Base-by-base conservation (phyloP, 2,113 vertebrate genomes). In the Phylloscopus trochilus region DNA sequence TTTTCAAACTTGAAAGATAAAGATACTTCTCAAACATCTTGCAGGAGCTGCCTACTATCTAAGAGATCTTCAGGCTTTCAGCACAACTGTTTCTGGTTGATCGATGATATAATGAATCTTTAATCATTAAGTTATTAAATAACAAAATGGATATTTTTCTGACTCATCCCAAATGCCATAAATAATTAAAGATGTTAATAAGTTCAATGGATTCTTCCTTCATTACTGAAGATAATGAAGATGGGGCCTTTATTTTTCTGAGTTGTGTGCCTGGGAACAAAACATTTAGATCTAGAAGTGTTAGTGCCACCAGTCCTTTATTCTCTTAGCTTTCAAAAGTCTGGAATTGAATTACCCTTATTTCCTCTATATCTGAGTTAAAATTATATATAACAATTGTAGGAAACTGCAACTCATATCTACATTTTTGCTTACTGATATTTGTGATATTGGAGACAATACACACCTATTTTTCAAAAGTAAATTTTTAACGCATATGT, bases 1-100 rank as follows among this genome's bases (percentile, higher is more conserved):
- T 95, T 95, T 91, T 95, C 63, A 88, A 63, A 86, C 80, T 13
- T 78, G 47, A 92, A 90, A 90, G 84, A 91, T 62, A 82, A 92
- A 95, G 59, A 78, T 80, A 80, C 64, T 95, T 91, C 51, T 92
- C 55, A 91, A 80, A 83, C 6, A 75, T 74, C 55, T 80, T 92
- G 20, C 44, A 88, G 82, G 62, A 90, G 11, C 24, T 88, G 33
- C 51, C 67, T 87, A 27, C 33, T 72, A 33, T 55, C 28, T 73
- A 59, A 73, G 15, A 59, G 28, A 35, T 90, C 58, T 85, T 80
- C 35, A 93, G 55, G 39, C 43, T 89, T 74, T 64, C 44, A 67
- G 31, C 24, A 22, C 10, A 63, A 37, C 30, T 31, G 23, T 23
- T 76, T 75, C 62, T 85, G 3, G 21, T 39, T 85, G 33, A 93